phyloP scores from a whole-genome alignment of 2,888 invertebrate species.

The Zelleria hepariella region DNA sequence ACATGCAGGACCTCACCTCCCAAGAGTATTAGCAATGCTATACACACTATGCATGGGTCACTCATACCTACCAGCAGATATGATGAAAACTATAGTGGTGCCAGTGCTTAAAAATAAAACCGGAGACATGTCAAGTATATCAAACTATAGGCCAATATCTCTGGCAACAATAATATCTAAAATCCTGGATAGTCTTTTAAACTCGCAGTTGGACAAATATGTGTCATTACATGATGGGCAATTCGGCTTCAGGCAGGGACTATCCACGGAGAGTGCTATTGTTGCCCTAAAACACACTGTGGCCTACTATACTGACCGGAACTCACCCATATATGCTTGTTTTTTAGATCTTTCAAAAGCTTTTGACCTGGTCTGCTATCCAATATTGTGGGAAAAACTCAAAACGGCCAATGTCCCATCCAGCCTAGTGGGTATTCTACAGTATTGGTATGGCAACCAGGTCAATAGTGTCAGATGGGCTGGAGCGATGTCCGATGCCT shows the following conservation, averaged over 20 bases:
- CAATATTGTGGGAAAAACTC: constrained; percentile 12
- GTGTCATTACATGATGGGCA: not conserved
- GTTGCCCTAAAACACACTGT: not conserved
- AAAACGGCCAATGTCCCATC: constrained; percentile 1
- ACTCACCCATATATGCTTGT: not conserved
- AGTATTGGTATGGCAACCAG: constrained; percentile 16
- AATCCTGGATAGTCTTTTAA: not conserved
- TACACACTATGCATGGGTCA: not conserved
- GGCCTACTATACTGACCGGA: not conserved
- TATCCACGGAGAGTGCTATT: not conserved
- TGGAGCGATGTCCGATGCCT: not conserved
- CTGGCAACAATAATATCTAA: not conserved
- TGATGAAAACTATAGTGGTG: not conserved
- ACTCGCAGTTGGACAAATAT: not conserved
- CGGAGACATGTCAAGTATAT: not conserved
- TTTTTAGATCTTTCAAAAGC: constrained; percentile 1
- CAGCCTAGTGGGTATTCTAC: constrained; percentile 8
- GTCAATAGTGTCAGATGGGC: constrained; percentile 15
- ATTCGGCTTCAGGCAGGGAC: not conserved
- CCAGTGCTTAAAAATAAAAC: not conserved
- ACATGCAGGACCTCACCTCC: not conserved
- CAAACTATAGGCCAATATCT: no score
- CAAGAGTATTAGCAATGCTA: not conserved
- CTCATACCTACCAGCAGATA: not conserved
- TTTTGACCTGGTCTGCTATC: not conserved